Evolutionary conservation across 1,140 invertebrate genomes (phyloP).

Genomic region (Marisa cornuarietis): DNA sequence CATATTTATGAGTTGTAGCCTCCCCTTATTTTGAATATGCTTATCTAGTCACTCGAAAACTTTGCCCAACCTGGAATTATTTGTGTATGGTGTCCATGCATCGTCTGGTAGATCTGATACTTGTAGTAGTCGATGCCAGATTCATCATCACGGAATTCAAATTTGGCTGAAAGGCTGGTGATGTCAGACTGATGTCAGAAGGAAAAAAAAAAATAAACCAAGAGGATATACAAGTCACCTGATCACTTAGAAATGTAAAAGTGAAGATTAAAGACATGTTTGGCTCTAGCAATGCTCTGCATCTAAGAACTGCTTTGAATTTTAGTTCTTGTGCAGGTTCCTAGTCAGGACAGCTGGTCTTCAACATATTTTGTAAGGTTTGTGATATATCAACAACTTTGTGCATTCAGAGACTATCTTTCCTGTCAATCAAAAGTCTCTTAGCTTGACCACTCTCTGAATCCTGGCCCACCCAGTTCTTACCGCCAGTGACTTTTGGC

Average conservation of each 20-base stretch:
- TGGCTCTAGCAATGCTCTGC: too few species aligned
- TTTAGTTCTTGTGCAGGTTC: too few species aligned
- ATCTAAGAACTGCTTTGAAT: too few species aligned
- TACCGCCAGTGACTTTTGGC: too few species aligned
- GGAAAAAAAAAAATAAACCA: not conserved
- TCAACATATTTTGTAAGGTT: too few species aligned
- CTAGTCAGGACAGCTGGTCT: too few species aligned
- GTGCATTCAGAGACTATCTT: too few species aligned
- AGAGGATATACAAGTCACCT: not conserved
- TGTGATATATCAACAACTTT: too few species aligned
- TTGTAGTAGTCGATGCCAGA: conserved; percentile 41
- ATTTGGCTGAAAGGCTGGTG: conserved; percentile 24
- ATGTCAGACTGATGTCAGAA: conserved; percentile 12
- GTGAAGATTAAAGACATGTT: not conserved
- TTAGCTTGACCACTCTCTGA: too few species aligned
- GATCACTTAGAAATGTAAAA: not conserved
- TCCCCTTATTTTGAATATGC: too few species aligned
- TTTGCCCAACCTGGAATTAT: conserved; percentile 17
- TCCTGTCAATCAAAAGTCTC: too few species aligned
- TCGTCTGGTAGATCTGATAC: conserved; percentile 38
- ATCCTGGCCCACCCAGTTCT: too few species aligned
- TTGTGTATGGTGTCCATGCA: conserved; percentile 33
- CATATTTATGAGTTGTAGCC: not conserved
- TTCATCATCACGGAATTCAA: conserved; percentile 41
- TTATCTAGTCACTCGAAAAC: not conserved